phyloP scores from a whole-genome alignment of 2,797 vertebrate species.

The Phoeniculus purpureus region DNA sequence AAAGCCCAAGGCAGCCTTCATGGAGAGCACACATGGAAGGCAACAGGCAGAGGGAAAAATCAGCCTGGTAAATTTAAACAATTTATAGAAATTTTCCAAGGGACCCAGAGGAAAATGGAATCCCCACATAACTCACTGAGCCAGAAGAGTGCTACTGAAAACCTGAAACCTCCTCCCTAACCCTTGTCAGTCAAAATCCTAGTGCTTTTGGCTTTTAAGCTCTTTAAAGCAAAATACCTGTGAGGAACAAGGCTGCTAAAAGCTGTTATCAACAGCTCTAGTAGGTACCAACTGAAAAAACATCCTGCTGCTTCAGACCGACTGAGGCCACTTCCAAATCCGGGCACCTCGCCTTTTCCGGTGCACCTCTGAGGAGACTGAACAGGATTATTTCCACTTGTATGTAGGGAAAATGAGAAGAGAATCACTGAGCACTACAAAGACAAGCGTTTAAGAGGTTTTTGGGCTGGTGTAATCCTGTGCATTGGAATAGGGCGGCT shows the following conservation, averaged over 20 bases:
- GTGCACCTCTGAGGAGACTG: neutral
- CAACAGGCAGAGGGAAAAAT: neutral
- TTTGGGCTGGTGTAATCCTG: neutral
- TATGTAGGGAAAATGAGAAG: neutral
- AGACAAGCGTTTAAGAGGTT: neutral
- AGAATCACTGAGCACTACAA: neutral
- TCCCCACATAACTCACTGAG: neutral
- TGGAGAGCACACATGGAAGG: neutral
- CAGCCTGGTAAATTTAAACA: neutral
- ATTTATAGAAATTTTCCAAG: neutral
- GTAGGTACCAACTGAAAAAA: neutral
- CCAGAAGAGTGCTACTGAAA: neutral
- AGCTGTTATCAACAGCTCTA: neutral
- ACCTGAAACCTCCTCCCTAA: neutral
- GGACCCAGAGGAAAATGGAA: neutral
- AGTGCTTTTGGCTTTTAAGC: neutral
- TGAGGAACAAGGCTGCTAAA: neutral
- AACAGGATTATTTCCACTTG: neutral
- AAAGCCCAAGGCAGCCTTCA: neutral
- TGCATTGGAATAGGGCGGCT: neutral
- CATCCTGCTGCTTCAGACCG: neutral
- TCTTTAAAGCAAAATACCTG: neutral
- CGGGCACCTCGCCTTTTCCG: neutral
- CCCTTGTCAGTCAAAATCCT: neutral
- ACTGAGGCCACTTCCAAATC: neutral